These are phyloP conservation scores for Pituophis catenifer DNA, from an alignment of 2,113 vertebrate genomes.

Conservation along the genomic window DNA sequence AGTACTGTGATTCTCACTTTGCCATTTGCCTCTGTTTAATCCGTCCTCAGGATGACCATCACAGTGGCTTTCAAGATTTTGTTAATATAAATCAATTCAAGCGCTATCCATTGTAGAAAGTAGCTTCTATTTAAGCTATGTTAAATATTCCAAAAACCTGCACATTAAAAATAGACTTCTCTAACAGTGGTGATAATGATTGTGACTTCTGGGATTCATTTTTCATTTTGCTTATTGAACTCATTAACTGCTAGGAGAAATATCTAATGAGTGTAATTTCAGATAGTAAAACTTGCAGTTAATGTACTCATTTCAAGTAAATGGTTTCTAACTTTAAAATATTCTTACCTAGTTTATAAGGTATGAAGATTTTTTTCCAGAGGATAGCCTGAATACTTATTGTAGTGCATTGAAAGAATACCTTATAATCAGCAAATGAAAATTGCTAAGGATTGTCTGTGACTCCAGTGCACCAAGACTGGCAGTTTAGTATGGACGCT, in stretches of 20 bases:
- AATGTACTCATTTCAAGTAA: background rate
- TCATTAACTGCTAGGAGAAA: background rate
- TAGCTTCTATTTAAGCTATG: background rate
- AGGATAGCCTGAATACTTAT: background rate
- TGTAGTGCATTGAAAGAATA: conserved; percentile 3
- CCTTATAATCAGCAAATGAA: conserved; percentile 25
- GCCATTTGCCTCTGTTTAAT: background rate
- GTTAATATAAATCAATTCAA: background rate
- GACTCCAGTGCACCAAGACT: background rate
- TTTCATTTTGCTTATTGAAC: background rate
- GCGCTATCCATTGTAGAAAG: background rate
- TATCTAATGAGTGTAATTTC: background rate
- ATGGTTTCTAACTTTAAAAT: background rate
- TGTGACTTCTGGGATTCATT: background rate
- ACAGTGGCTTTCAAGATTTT: background rate
- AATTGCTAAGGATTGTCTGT: conserved; percentile 13
- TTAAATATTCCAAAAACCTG: background rate
- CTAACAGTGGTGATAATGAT: background rate
- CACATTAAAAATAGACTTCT: background rate
- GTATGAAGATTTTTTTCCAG: background rate
- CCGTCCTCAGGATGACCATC: background rate
- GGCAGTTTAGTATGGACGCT: conserved; percentile 27
- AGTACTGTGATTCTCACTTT: background rate
- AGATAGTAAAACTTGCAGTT: conserved; percentile 18
- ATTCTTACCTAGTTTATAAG: conserved; percentile 9